Percentiles rank a stretch among this genome's conserved stretches.
Evolutionary conservation across 1,140 invertebrate species (phyloP).

Genomic region (Popillia japonica): DNA sequence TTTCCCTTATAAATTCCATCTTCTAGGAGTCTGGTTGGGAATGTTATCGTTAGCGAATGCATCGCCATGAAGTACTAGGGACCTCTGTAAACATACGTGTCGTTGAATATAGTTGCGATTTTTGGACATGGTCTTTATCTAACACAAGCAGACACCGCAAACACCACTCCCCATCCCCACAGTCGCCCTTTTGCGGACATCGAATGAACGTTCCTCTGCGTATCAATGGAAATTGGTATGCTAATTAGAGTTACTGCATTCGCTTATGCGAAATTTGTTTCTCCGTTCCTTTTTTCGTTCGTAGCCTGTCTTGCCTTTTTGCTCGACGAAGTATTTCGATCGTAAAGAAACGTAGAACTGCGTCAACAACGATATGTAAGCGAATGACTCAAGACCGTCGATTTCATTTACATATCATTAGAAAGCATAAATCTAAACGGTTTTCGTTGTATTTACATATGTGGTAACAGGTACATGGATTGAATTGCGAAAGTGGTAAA

Average conservation of each 20-base stretch:
- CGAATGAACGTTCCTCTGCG: slow-evolving; percentile 30
- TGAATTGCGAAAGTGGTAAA: neutral
- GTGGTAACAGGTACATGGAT: neutral
- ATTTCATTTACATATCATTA: slow-evolving; percentile 37
- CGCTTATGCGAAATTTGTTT: slow-evolving; percentile 13
- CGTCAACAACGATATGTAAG: neutral
- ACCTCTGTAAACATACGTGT: slow-evolving; percentile 39
- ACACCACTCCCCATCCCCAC: slow-evolving; percentile 20
- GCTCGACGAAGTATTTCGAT: neutral
- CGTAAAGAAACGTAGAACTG: neutral
- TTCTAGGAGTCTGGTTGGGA: slow-evolving; percentile 34
- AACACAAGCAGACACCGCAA: slow-evolving; percentile 37
- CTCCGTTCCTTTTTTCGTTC: neutral
- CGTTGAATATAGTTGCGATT: slow-evolving; percentile 38
- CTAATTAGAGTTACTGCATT: slow-evolving; percentile 39
- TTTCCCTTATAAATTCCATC: slow-evolving; percentile 20
- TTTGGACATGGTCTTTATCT: slow-evolving; percentile 41
- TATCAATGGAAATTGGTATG: slow-evolving; percentile 29
- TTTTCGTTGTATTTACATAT: neutral
- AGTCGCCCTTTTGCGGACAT: slow-evolving; percentile 38
- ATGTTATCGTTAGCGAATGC: slow-evolving; percentile 23
- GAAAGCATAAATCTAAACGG: slow-evolving; percentile 13
- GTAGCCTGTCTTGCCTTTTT: neutral
- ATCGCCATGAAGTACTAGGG: slow-evolving; percentile 20
- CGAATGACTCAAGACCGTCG: slow-evolving; percentile 2